Percentiles rank a stretch among this genome's conserved stretches.
Conservation (phyloP, 2,113 vertebrate genomes). For the Cacatua alba region DNA sequence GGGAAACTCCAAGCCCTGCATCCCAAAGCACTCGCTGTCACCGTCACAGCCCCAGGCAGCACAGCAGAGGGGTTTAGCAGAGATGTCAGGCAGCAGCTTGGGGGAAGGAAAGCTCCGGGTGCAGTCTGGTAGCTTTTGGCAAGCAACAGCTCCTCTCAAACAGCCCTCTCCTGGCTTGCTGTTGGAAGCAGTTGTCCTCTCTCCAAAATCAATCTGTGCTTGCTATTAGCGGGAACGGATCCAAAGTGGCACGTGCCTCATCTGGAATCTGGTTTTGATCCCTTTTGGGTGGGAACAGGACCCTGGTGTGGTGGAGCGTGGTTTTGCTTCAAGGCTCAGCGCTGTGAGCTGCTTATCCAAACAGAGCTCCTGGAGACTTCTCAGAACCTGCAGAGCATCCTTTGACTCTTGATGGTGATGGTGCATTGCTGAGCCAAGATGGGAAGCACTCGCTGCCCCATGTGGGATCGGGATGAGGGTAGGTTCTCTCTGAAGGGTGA, state of each 20-base stretch:
- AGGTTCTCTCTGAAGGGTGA: background rate
- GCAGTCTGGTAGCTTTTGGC: background rate
- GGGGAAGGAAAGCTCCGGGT: background rate
- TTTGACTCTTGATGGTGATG: rapidly evolving
- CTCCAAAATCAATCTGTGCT: background rate
- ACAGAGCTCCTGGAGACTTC: background rate
- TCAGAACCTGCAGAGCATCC: background rate
- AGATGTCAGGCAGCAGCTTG: background rate
- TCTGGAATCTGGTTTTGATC: rapidly evolving
- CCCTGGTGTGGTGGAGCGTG: rapidly evolving
- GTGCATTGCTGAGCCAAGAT: background rate
- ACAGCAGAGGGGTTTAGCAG: background rate
- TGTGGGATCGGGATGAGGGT: rapidly evolving
- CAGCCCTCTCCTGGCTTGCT: background rate
- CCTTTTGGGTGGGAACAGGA: background rate
- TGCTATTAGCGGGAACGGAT: rapidly evolving
- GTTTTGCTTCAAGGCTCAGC: background rate
- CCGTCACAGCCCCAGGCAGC: background rate
- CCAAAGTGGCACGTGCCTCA: rapidly evolving
- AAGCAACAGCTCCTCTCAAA: background rate
- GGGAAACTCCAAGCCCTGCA: background rate
- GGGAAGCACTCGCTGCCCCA: rapidly evolving
- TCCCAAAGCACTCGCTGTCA: background rate
- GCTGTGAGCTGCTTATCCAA: background rate
- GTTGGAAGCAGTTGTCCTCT: background rate